A percentile compares a stretch with the other conserved stretches of the same genome.
phyloP scores from a whole-genome alignment of 2,888 invertebrate species.

The Acanthosoma haemorrhoidale region DNA sequence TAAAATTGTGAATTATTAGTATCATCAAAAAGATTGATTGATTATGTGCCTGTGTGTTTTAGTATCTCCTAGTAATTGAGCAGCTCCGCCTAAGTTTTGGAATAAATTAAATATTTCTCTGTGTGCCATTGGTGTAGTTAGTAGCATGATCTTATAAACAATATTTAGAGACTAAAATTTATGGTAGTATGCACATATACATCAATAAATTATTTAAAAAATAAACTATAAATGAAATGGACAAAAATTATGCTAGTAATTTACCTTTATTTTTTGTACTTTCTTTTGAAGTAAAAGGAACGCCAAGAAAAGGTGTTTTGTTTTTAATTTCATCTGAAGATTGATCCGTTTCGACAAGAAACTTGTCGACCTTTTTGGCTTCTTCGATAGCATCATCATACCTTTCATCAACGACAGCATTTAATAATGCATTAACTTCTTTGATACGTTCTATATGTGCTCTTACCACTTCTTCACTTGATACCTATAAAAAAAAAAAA shows the following conservation, averaged over 20 bases:
- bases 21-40: too few relatives aligned
- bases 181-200: too few relatives aligned
- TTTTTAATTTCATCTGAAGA: constrained; percentile 57
- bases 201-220: not conserved
- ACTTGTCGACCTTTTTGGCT: constrained; percentile 65
- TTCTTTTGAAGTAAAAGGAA: constrained; percentile 91
- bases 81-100: too few relatives aligned
- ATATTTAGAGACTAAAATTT: too few relatives aligned
- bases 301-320: constrained; percentile 73
- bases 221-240: not conserved
- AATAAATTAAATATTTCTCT: too few relatives aligned
- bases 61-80: too few relatives aligned
- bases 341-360: constrained; percentile 56
- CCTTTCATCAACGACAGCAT: constrained; percentile 77
- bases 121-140: too few relatives aligned
- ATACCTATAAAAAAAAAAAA: constrained; percentile 48
- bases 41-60: too few relatives aligned
- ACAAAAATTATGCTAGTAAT: not conserved
- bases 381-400: constrained; percentile 72
- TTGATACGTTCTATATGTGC: constrained; percentile 73
- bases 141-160: too few relatives aligned
- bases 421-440: constrained; percentile 67
- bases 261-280: constrained; percentile 70
- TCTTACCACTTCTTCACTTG: constrained; percentile 63
- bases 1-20: too few relatives aligned